Conservation (phyloP, 1,140 invertebrate species). For the Anthonomus grandis region DNA sequence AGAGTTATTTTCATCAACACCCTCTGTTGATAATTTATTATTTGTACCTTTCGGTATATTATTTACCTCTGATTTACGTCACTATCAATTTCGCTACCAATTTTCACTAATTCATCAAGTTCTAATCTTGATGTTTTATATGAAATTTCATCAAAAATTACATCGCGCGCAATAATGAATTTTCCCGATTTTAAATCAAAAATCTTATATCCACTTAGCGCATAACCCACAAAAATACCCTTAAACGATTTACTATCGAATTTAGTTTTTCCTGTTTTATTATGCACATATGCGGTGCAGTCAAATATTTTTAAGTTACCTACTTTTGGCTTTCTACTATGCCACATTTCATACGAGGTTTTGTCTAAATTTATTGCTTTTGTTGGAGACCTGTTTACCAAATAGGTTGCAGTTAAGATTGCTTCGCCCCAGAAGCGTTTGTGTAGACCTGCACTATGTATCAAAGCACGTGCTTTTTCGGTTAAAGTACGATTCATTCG, state of each 20-base stretch:
- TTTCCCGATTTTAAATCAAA: slow-evolving; percentile 42
- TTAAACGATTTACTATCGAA: slow-evolving; percentile 48
- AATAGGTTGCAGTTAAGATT: slow-evolving; percentile 43
- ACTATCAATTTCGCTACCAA: no score
- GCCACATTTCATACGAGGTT: slow-evolving; percentile 53
- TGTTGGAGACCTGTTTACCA: no score
- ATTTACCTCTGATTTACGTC: no score
- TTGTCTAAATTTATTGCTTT: slow-evolving; percentile 41
- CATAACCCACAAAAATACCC: slow-evolving; percentile 48
- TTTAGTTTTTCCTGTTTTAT: slow-evolving; percentile 47
- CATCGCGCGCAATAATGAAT: slow-evolving; percentile 45
- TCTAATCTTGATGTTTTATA: slow-evolving; percentile 40
- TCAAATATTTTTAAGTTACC: slow-evolving; percentile 52
- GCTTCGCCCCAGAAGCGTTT: slow-evolving; percentile 48
- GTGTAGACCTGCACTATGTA: slow-evolving; percentile 39
- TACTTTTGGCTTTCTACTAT: slow-evolving; percentile 48
- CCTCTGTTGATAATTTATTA: no score
- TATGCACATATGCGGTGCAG: slow-evolving; percentile 47
- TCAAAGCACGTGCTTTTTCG: slow-evolving; percentile 48
- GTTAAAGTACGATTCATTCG: slow-evolving; percentile 50
- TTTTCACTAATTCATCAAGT: no score
- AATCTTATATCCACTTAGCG: slow-evolving; percentile 50
- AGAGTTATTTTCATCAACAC: no score
- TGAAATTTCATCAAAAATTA: slow-evolving; percentile 48
- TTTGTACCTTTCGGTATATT: no score